A percentile compares a stretch with the other conserved stretches of the same genome.
These are phyloP conservation scores for Danio kyathit DNA, from an alignment of 2,797 vertebrate genomes.

Conservation along the genomic window DNA sequence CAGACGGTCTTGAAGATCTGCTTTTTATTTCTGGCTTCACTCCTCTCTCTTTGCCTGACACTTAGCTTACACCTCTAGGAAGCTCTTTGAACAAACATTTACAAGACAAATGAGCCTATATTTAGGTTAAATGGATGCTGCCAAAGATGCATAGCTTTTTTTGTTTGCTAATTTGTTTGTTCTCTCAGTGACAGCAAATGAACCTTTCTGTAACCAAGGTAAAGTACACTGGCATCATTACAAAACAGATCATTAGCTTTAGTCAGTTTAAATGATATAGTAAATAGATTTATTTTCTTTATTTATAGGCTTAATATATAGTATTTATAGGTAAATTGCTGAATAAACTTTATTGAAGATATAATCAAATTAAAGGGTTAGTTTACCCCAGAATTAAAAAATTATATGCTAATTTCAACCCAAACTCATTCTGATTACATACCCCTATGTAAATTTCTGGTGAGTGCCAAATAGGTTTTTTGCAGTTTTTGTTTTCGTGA, in stretches of 20 bases:
- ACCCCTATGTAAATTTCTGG: too few relatives aligned
- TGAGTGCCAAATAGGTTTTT: too few relatives aligned
- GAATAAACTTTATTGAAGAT: too few relatives aligned
- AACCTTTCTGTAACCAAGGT: conserved; percentile 4
- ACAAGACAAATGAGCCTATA: conserved; percentile 27
- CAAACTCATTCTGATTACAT: too few relatives aligned
- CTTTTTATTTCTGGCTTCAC: conserved; percentile 19
- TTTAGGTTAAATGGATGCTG: conserved; percentile 8
- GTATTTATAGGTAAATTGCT: too few relatives aligned
- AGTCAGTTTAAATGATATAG: background rate
- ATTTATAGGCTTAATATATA: too few relatives aligned
- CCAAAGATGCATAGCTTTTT: conserved; percentile 2
- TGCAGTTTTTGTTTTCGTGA: too few relatives aligned
- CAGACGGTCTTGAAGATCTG: background rate
- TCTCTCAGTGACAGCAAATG: background rate
- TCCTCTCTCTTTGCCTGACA: background rate
- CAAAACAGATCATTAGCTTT: background rate
- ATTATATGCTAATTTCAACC: too few relatives aligned
- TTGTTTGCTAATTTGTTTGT: conserved; percentile 30
- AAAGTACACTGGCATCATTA: background rate
- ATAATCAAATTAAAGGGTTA: too few relatives aligned
- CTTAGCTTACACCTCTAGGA: background rate
- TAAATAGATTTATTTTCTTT: too few relatives aligned
- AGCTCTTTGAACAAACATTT: conserved; percentile 12
- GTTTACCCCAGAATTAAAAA: too few relatives aligned